Evolutionary conservation across 1,140 invertebrate genomes (phyloP).

Genomic region (Drosophila ambigua): DNA sequence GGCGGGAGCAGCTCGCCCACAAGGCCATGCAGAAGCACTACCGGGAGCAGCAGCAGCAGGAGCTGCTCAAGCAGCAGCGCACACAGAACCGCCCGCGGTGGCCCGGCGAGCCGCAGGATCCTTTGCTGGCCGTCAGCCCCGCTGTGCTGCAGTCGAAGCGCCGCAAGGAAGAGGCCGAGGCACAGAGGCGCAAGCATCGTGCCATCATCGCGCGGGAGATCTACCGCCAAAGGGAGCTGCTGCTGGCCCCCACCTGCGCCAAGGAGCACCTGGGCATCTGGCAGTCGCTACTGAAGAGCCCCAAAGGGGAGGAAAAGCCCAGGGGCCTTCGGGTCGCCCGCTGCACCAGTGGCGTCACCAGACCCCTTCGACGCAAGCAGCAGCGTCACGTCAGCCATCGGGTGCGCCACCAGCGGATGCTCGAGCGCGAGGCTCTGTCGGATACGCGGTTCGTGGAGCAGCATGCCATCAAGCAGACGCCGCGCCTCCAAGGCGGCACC

Average conservation of each 20-base stretch:
- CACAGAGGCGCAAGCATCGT: constrained; percentile 23
- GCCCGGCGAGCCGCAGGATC: background rate
- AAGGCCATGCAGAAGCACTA: constrained; percentile 21
- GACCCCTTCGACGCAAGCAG: constrained; percentile 13
- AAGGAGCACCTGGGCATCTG: constrained; percentile 18
- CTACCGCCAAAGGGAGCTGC: constrained; percentile 30
- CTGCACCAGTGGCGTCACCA: constrained; percentile 11
- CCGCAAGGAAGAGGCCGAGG: constrained; percentile 15
- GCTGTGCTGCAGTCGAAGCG: constrained; percentile 7
- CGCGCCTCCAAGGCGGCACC: constrained; percentile 22
- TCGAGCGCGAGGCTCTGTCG: constrained; percentile 39
- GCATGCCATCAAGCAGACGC: constrained; percentile 8
- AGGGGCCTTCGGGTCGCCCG: too few species aligned
- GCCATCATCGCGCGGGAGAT: constrained; percentile 35
- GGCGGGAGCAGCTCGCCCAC: constrained; percentile 31
- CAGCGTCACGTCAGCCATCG: constrained; percentile 23
- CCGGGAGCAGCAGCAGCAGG: constrained; percentile 9
- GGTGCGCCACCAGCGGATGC: constrained; percentile 42
- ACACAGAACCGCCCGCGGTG: background rate
- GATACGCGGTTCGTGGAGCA: constrained; percentile 53
- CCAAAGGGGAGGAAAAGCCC: background rate
- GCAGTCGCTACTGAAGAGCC: constrained; percentile 4
- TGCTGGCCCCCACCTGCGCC: constrained; percentile 9
- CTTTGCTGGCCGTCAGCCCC: background rate
- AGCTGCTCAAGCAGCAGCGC: constrained; percentile 4